phyloP scores from a whole-genome alignment of 2,797 vertebrate species.

The Molossus alvarezi region DNA sequence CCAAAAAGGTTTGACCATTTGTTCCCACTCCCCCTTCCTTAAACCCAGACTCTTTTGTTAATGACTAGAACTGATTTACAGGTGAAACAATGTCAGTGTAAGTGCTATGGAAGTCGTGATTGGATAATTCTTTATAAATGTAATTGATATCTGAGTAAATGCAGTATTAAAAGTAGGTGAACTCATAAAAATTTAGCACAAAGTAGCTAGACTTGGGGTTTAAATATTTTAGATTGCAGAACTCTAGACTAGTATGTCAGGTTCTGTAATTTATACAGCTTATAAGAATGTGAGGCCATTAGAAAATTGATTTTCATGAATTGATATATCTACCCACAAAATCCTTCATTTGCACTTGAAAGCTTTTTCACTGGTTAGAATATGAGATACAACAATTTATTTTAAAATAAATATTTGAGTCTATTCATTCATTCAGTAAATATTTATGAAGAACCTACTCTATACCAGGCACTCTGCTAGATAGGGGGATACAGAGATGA shows the following conservation, averaged over 20 bases:
- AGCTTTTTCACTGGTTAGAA: constrained; percentile 12
- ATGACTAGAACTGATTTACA: constrained; percentile 69
- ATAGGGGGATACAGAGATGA: neutral
- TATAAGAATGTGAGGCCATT: neutral
- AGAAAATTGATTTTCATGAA: constrained; percentile 26
- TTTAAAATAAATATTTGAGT: constrained; percentile 39
- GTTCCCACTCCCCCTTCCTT: neutral
- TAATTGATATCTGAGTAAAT: constrained; percentile 55
- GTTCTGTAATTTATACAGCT: constrained; percentile 29
- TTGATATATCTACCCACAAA: constrained; percentile 39
- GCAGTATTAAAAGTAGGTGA: constrained; percentile 59
- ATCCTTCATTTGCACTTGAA: constrained; percentile 45
- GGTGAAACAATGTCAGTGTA: neutral
- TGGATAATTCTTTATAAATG: constrained; percentile 43
- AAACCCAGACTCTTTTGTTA: constrained; percentile 52
- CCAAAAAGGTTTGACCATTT: constrained; percentile 57
- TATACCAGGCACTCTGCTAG: neutral
- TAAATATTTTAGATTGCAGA: constrained; percentile 21
- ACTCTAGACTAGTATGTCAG: neutral
- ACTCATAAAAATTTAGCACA: constrained; percentile 46
- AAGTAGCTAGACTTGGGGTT: neutral
- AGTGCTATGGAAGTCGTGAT: constrained; percentile 7
- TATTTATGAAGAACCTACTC: neutral
- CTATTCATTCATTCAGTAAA: neutral
- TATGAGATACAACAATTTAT: constrained; percentile 6